Evolutionary conservation across 1,140 invertebrate species (phyloP).

Genomic region (Papilio aristodemus): DNA sequence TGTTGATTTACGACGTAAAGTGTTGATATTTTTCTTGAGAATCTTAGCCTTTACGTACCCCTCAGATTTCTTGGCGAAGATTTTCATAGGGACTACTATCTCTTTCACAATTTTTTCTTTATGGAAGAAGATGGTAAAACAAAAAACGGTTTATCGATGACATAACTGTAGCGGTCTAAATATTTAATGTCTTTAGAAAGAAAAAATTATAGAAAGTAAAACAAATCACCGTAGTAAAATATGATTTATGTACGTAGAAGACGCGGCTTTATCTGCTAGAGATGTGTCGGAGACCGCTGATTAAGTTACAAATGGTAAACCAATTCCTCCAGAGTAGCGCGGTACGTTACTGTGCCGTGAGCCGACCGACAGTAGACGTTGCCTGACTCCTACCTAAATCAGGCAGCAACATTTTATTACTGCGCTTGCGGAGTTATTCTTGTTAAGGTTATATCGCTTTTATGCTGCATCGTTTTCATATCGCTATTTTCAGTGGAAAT

Average conservation of each 20-base stretch:
- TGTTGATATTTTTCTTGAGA: not conserved
- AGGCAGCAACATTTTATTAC: constrained; percentile 28
- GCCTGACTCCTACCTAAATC: constrained; percentile 19
- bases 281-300: not conserved
- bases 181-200: too few relatives aligned
- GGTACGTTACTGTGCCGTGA: constrained; percentile 25
- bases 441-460: constrained; percentile 4
- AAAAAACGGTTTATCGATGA: too few relatives aligned
- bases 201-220: not conserved
- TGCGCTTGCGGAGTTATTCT: not conserved
- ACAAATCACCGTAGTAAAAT: not conserved
- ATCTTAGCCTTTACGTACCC: not conserved
- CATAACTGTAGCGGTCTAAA: too few relatives aligned
- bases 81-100: not conserved
- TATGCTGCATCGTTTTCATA: constrained; percentile 4
- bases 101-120: too few relatives aligned
- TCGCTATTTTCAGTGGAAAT: not conserved
- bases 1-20: constrained; percentile 1
- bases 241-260: not conserved
- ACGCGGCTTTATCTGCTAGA: not conserved
- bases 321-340: constrained; percentile 36
- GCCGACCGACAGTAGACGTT: constrained; percentile 24
- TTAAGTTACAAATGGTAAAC: constrained; percentile 41
- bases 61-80: not conserved
- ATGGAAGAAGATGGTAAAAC: too few relatives aligned